Evolutionary conservation across 1,140 invertebrate species (phyloP).

Genomic region (Tetranychus urticae): DNA sequence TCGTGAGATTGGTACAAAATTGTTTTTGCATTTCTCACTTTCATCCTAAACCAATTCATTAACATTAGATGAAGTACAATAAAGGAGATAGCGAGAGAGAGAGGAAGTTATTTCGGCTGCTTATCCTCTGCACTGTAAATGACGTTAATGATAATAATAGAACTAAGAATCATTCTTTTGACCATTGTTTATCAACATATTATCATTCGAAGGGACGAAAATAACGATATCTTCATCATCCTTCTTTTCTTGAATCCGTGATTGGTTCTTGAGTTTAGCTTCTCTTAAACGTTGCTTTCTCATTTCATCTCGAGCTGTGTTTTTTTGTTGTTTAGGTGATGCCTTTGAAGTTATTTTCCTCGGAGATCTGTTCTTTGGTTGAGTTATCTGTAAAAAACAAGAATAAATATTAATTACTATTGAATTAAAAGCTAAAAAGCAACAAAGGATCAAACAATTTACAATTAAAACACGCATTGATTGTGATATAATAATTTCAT

Average conservation of each 20-base stretch:
- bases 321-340: not conserved
- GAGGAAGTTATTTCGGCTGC: no score
- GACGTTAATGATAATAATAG: no score
- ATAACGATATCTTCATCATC: not conserved
- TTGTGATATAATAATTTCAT: no score
- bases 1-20: no score
- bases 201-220: not conserved
- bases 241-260: not conserved
- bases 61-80: no score
- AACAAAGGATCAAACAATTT: not conserved
- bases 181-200: no score
- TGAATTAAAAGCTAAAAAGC: not conserved
- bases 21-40: no score
- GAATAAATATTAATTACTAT: not conserved
- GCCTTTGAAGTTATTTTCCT: not conserved
- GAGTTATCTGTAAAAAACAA: not conserved
- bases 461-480: no score
- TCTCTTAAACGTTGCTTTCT: not conserved
- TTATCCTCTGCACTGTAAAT: no score
- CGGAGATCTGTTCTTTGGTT: conserved; percentile 1
- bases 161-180: no score
- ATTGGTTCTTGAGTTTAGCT: not conserved
- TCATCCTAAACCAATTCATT: no score
- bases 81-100: no score
- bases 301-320: not conserved